Conservation (phyloP, 2,797 vertebrate genomes). For the Zalophus californianus region DNA sequence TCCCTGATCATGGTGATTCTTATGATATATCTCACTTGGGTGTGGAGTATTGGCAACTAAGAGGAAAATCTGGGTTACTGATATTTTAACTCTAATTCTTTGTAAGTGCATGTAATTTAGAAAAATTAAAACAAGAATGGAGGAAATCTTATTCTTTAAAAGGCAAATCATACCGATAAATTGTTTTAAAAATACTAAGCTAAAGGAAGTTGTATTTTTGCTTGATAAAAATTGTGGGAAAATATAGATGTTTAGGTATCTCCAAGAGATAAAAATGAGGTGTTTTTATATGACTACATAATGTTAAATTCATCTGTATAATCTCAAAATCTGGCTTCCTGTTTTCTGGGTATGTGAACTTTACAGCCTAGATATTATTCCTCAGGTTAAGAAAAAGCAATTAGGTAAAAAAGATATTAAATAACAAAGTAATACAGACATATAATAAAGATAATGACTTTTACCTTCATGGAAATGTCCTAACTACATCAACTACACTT, state of each 20-base stretch:
- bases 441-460: neutral
- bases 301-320: neutral
- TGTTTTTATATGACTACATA: neutral
- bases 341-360: neutral
- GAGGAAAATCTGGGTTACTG: constrained; percentile 15
- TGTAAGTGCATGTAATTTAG: neutral
- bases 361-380: neutral
- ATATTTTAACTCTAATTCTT: constrained; percentile 54
- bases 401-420: neutral
- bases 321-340: neutral
- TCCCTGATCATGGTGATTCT: neutral
- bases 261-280: neutral
- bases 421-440: neutral
- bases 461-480: neutral
- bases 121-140: neutral
- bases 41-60: neutral
- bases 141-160: neutral
- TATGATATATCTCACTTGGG: neutral
- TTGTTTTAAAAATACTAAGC: neutral
- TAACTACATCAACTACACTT: neutral
- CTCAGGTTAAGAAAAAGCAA: neutral
- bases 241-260: neutral
- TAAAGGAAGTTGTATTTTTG: neutral
- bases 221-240: neutral
- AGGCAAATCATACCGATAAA: neutral